Evolutionary conservation across 1,140 invertebrate genomes (phyloP).

Genomic region (Drosophila micromelanica): DNA sequence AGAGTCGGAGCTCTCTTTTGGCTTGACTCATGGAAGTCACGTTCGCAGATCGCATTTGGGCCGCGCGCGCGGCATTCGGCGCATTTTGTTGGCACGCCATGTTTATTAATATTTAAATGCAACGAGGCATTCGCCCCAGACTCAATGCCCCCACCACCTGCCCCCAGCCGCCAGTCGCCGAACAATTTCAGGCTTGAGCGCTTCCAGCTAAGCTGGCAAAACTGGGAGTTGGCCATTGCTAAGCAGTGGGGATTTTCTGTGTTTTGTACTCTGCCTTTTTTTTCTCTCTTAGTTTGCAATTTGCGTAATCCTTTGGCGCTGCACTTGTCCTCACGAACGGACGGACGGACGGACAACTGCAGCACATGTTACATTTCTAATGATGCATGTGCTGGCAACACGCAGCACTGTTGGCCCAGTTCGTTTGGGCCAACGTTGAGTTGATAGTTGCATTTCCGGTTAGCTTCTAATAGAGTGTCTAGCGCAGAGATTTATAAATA

Average conservation of each 20-base stretch:
- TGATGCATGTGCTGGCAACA: conserved; percentile 73
- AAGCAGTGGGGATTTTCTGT: background rate
- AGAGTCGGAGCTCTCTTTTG: conserved; percentile 37
- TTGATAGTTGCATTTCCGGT: conserved; percentile 11
- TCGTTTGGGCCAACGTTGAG: conserved; percentile 22
- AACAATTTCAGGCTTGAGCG: conserved; percentile 80
- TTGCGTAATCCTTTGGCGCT: conserved; percentile 64
- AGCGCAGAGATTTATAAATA: conserved; percentile 13
- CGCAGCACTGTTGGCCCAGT: conserved; percentile 28
- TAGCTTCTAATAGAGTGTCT: conserved; percentile 13
- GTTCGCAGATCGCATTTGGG: conserved; percentile 58
- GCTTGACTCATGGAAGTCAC: conserved; percentile 78
- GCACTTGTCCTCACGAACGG: conserved; percentile 11
- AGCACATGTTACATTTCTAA: conserved; percentile 77
- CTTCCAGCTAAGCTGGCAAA: conserved; percentile 15
- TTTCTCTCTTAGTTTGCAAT: background rate
- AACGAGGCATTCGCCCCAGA: conserved; percentile 71
- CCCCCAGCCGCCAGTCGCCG: conserved; percentile 23
- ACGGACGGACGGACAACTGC: conserved; percentile 6
- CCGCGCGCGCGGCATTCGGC: conserved; percentile 61
- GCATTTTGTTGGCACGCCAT: conserved; percentile 78
- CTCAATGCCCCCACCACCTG: conserved; percentile 5
- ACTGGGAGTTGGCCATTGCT: conserved; percentile 7
- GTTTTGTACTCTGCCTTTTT: background rate
- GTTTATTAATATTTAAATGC: conserved; percentile 83